Conservation (phyloP, 2,797 vertebrate genomes). For the Sebastiscus tertius region DNA sequence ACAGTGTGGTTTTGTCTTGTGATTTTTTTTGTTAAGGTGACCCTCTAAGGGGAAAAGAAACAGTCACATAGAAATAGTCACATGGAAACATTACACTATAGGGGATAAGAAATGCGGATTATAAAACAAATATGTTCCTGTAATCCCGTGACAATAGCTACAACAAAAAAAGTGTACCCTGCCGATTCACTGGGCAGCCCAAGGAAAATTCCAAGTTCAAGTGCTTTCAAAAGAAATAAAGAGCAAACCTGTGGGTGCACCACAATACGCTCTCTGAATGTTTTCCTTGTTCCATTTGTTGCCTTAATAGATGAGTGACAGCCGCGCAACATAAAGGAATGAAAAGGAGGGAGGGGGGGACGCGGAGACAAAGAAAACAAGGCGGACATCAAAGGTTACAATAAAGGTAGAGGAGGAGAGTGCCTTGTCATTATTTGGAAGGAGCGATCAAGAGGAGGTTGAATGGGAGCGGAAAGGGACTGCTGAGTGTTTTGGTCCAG, state of each 20-base stretch:
- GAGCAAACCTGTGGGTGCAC: slow-evolving; percentile 62
- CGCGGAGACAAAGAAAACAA: slow-evolving; percentile 67
- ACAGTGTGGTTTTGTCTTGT: not conserved
- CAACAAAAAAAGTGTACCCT: slow-evolving; percentile 44
- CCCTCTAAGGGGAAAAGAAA: slow-evolving; percentile 12
- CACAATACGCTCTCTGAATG: slow-evolving; percentile 65
- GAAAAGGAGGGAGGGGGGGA: slow-evolving; percentile 61
- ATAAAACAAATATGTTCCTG: slow-evolving; percentile 54
- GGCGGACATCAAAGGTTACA: slow-evolving; percentile 70
- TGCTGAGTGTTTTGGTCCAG: slow-evolving; percentile 75
- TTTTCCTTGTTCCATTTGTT: slow-evolving; percentile 72
- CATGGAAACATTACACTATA: slow-evolving; percentile 15
- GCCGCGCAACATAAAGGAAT: slow-evolving; percentile 67
- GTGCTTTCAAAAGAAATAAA: slow-evolving; percentile 70
- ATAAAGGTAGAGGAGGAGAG: slow-evolving; percentile 68
- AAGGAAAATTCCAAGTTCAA: slow-evolving; percentile 76
- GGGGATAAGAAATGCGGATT: slow-evolving; percentile 29
- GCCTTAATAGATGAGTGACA: slow-evolving; percentile 76
- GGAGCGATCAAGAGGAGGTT: slow-evolving; percentile 67
- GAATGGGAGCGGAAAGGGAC: slow-evolving; percentile 67
- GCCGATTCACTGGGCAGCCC: slow-evolving; percentile 31
- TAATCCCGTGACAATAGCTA: slow-evolving; percentile 58
- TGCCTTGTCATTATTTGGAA: slow-evolving; percentile 70
- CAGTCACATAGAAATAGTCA: slow-evolving; percentile 20
- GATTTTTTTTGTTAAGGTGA: too few relatives aligned